Conservation (phyloP, 2,888 invertebrate genomes). For the Meganola albula region DNA sequence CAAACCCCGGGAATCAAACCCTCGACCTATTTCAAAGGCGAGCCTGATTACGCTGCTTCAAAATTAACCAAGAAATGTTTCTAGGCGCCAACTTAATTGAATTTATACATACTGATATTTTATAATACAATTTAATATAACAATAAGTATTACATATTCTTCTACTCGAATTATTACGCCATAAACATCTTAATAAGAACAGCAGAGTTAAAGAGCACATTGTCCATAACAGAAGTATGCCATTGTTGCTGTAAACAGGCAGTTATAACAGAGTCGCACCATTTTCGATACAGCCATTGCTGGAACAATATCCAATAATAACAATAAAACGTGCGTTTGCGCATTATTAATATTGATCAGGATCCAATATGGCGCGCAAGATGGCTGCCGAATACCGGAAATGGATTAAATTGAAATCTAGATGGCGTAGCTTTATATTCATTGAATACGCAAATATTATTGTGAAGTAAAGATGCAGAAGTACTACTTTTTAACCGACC, state of each 20-base stretch:
- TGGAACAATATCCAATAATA: conserved; percentile 73
- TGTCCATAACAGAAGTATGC: conserved; percentile 36
- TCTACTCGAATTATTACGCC: conserved; percentile 14
- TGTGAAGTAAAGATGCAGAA: too few relatives aligned
- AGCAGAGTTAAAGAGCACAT: conserved; percentile 27
- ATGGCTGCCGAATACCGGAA: conserved; percentile 35
- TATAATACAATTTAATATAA: conserved; percentile 18
- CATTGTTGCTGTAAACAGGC: conserved; percentile 35
- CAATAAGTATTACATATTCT: conserved; percentile 12
- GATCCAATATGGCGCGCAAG: conserved; percentile 34
- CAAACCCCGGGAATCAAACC: too few relatives aligned
- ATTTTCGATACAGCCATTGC: conserved; percentile 57
- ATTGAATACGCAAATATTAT: too few relatives aligned
- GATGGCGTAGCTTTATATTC: too few relatives aligned
- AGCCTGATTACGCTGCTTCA: too few relatives aligned
- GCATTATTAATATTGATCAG: conserved; percentile 37
- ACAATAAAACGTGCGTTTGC: conserved; percentile 54
- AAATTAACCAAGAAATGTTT: too few relatives aligned
- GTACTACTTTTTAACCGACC: too few relatives aligned
- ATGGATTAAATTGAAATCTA: conserved; percentile 29
- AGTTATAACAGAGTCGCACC: conserved; percentile 50
- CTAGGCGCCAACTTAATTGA: too few relatives aligned
- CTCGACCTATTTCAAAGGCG: too few relatives aligned
- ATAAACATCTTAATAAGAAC: conserved; percentile 11
- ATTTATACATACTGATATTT: too few relatives aligned